phyloP scores from a whole-genome alignment of 2,888 invertebrate species.

The Clostera curtula region DNA sequence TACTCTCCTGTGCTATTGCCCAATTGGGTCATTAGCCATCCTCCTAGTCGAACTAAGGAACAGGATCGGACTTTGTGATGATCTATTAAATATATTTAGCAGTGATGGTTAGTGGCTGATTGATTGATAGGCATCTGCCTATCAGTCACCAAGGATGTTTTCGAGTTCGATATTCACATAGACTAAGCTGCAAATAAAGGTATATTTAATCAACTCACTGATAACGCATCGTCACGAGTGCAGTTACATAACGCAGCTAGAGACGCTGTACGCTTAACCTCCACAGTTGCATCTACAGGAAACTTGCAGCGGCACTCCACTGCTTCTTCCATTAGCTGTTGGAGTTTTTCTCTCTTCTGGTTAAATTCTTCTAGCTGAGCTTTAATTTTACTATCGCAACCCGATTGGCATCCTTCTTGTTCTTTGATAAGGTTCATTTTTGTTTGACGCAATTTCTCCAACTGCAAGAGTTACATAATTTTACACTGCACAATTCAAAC shows the following conservation, averaged over 20 bases:
- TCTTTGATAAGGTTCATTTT: slow-evolving; percentile 42
- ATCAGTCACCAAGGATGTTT: too few relatives aligned
- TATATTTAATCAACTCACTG: slow-evolving; percentile 24
- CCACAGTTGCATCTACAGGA: slow-evolving; percentile 41
- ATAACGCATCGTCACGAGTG: slow-evolving; percentile 36
- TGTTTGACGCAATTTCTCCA: slow-evolving; percentile 37
- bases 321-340: slow-evolving; percentile 32
- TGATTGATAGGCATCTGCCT: too few relatives aligned
- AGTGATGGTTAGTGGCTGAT: too few relatives aligned
- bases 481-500: neutral
- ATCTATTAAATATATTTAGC: too few relatives aligned
- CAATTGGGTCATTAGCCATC: too few relatives aligned
- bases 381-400: slow-evolving; percentile 42
- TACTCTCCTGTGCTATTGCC: too few relatives aligned
- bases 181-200: too few relatives aligned
- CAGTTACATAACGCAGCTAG: slow-evolving; percentile 55
- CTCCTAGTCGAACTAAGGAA: too few relatives aligned
- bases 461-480: slow-evolving; percentile 22
- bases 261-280: slow-evolving; percentile 56
- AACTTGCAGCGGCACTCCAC: slow-evolving; percentile 53
- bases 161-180: too few relatives aligned
- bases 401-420: slow-evolving; percentile 43
- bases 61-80: too few relatives aligned
- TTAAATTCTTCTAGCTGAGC: slow-evolving; percentile 34
- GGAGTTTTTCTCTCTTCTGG: slow-evolving; percentile 32